Evolutionary conservation across 2,888 invertebrate species (phyloP).

Genomic region (Diarsia rubi): DNA sequence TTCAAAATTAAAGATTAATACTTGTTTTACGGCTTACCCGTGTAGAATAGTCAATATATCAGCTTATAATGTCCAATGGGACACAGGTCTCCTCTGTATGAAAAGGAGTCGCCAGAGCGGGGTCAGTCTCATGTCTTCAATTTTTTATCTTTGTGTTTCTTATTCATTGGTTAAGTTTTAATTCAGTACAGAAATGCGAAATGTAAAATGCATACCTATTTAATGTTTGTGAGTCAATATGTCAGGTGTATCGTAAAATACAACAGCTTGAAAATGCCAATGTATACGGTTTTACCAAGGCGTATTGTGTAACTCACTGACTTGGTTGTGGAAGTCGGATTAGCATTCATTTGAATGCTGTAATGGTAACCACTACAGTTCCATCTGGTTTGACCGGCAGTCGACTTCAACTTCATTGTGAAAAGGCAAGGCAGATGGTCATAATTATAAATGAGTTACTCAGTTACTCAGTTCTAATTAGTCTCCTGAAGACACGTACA

Average conservation of each 20-base stretch:
- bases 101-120: neutral
- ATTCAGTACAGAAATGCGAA: neutral
- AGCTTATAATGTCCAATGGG: neutral
- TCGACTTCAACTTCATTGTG: no score
- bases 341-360: neutral
- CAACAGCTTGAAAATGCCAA: neutral
- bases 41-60: neutral
- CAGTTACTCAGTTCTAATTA: neutral
- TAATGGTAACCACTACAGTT: neutral
- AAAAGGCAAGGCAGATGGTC: no score
- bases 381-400: neutral
- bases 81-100: neutral
- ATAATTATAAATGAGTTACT: no score
- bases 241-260: neutral
- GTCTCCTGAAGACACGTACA: slow-evolving; percentile 14
- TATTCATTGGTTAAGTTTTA: neutral
- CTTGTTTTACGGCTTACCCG: neutral
- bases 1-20: neutral
- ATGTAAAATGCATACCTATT: neutral
- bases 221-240: neutral
- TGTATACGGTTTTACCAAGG: neutral
- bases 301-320: neutral
- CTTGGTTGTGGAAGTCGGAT: neutral
- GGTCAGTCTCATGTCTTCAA: neutral
- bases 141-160: no score